A percentile compares a stretch with the other conserved stretches of the same genome.
These are phyloP conservation scores for Gobionotothen gibberifrons DNA, from an alignment of 2,797 vertebrate genomes.

Conservation along the genomic window DNA sequence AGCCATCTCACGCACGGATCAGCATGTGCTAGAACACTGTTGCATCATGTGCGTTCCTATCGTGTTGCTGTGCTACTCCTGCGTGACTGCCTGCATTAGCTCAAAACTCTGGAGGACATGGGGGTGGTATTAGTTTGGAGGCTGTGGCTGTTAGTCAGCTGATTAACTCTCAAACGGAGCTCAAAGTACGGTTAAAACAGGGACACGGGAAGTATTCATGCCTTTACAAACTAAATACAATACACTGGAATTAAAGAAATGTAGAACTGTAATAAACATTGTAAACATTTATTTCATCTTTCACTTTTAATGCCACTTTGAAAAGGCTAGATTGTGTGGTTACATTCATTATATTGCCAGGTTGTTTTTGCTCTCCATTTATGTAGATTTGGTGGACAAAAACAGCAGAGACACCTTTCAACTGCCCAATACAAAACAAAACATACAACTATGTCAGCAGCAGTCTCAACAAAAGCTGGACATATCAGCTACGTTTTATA, in stretches of 20 bases:
- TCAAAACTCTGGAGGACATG: conserved; percentile 55
- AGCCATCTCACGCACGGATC: conserved; percentile 78
- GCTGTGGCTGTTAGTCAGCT: conserved; percentile 60
- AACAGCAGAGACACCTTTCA: background rate
- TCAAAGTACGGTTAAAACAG: conserved; percentile 64
- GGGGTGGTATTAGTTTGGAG: conserved; percentile 45
- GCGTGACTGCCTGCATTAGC: conserved; percentile 65
- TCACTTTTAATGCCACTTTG: background rate
- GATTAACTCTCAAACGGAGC: conserved; percentile 66
- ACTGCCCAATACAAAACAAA: background rate
- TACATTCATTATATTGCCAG: background rate
- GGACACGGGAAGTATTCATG: background rate
- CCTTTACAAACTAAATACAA: conserved; percentile 20
- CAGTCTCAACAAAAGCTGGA: background rate
- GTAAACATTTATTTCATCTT: background rate
- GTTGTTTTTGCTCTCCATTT: background rate
- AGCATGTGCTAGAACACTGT: conserved; percentile 81
- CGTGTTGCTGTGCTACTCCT: conserved; percentile 65
- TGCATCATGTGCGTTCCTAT: conserved; percentile 75
- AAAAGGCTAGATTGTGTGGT: background rate
- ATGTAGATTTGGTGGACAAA: background rate
- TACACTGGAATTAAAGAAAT: background rate
- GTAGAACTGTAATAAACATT: background rate
- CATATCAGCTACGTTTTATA: background rate
- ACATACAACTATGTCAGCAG: background rate